Evolutionary conservation across 2,888 invertebrate genomes (phyloP), one percentile per base, ranked within the genome.

Genomic region (Sminthurides aquaticus): DNA sequence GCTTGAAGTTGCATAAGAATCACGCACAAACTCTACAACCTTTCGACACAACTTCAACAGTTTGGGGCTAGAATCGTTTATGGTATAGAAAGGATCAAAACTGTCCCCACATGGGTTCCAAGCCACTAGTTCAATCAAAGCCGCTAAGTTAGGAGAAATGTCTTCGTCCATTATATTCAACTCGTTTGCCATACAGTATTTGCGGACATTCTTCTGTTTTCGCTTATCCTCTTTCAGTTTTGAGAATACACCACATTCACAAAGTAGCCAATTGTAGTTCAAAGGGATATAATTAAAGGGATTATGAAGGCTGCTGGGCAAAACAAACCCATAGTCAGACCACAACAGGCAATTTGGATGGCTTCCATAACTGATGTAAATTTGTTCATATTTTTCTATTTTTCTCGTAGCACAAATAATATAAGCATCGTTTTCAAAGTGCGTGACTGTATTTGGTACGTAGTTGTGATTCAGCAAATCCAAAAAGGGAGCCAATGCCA

Each of bases 291-390:
- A 83, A 78, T 90, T 89, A 73, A 88, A 80, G 34, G 82, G 81
- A 81, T 91, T 91, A 3, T 79, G 76, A 15, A 52, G 15, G 20
- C 20, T 20, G 0, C 85, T 82, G 67, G 88, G 26, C 3, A 79
- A 78, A 74, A 85, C 86, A 78, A 95, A 95, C 0, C 95, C 95
- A 81, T 95, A 95, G 75, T 95, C 91, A 0, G 87, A 81, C 34
- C 90, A 84, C n/a, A 95, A 80, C 77, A 88, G 89, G 0, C 84
- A 78, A 80, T 90, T 95, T 74, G 87, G 84, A 77, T 92, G 88
- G 49, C 86, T 81, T 1, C 94, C 95, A 77, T 95, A 95, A 74
- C 88, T 90, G 74, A 95, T 94, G 77, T 90, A 94, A 62, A 92
- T 85, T 81, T 95, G 88, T 48, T 85, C 81, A 77, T 85, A 84